These are phyloP conservation scores for Hyposmocoma kahamanoa DNA, from an alignment of 1,140 invertebrate species.

Conservation along the genomic window DNA sequence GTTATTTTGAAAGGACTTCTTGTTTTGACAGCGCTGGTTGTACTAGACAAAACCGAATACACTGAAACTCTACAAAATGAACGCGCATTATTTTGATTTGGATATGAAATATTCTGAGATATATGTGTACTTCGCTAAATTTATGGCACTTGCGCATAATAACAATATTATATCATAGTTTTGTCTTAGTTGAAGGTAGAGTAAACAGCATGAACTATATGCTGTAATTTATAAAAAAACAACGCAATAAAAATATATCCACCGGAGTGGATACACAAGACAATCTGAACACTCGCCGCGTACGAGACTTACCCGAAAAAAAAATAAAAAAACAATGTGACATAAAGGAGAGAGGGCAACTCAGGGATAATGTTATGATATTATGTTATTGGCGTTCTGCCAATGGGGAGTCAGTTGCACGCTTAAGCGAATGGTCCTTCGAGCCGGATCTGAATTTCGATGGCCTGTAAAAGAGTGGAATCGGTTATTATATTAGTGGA, in stretches of 20 bases:
- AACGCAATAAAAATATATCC: neutral
- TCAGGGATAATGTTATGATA: conserved; percentile 7
- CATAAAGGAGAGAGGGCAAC: neutral
- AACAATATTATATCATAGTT: neutral
- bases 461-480: conserved; percentile 6
- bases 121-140: too few relatives aligned
- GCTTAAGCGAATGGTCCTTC: conserved; percentile 9
- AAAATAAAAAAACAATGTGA: neutral
- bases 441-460: conserved; percentile 13
- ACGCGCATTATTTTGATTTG: too few relatives aligned
- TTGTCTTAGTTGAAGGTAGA: neutral
- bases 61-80: too few relatives aligned
- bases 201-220: neutral
- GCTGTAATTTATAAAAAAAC: neutral
- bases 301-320: neutral
- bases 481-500: conserved; percentile 16
- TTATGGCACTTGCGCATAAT: neutral
- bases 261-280: neutral
- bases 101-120: too few relatives aligned
- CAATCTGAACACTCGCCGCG: conserved; percentile 2
- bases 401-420: conserved; percentile 18
- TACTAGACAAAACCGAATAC: too few relatives aligned
- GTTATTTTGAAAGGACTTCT: too few relatives aligned
- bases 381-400: conserved; percentile 21
- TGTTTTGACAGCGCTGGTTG: too few relatives aligned